Conservation (phyloP, 2,113 vertebrate species). For the Setophaga kirtlandii region DNA sequence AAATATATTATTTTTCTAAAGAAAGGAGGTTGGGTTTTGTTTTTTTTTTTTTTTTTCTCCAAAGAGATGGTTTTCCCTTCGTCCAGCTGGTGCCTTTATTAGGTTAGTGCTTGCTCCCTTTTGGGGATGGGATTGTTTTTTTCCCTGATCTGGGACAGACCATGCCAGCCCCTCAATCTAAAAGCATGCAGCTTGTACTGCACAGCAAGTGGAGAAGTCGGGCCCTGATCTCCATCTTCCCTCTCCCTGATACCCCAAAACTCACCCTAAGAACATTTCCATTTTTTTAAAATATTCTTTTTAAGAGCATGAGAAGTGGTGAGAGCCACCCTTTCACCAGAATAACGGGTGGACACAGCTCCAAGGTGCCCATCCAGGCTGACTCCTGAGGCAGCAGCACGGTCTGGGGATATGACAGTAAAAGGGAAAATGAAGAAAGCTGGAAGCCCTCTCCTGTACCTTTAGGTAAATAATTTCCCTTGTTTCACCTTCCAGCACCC, state of each 20-base stretch:
- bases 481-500: neutral
- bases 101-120: slow-evolving; percentile 76
- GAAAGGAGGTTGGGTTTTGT: slow-evolving; percentile 65
- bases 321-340: neutral
- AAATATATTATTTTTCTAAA: slow-evolving; percentile 88
- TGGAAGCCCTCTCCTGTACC: neutral
- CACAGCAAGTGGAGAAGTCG: neutral
- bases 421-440: neutral
- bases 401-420: neutral
- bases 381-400: neutral
- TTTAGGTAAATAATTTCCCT: neutral
- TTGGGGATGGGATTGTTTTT: slow-evolving; percentile 75
- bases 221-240: neutral
- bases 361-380: neutral
- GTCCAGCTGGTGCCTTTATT: slow-evolving; percentile 81
- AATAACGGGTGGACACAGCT: neutral
- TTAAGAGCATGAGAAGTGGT: accelerated
- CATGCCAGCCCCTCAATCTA: slow-evolving; percentile 58
- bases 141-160: slow-evolving; percentile 58
- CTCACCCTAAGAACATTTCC: neutral
- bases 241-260: neutral
- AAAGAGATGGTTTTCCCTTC: slow-evolving; percentile 72
- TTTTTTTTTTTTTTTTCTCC: neutral
- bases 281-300: neutral
- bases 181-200: slow-evolving; percentile 22